Evolutionary conservation across 2,113 vertebrate genomes (phyloP).

Genomic region (Nyctereutes procyonoides): DNA sequence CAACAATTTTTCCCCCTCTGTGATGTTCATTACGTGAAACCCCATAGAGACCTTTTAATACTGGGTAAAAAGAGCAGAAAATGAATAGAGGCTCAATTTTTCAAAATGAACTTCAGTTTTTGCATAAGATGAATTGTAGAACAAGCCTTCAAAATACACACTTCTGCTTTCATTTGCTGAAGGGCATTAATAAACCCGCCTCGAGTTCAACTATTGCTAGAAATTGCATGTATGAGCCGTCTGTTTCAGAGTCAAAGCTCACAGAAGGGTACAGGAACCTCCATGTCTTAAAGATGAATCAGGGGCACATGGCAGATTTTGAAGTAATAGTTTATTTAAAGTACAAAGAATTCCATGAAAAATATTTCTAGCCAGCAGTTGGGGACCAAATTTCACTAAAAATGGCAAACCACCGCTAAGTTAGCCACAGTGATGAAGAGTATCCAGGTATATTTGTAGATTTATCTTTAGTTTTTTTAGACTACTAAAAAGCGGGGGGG

Average conservation of each 20-base stretch:
- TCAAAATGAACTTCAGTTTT: constrained; percentile 78
- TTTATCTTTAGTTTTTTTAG: constrained; percentile 88
- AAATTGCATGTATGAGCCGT: constrained; percentile 78
- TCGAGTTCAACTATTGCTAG: constrained; percentile 79
- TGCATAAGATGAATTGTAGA: constrained; percentile 65
- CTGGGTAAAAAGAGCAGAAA: constrained; percentile 45
- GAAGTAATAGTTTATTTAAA: constrained; percentile 95
- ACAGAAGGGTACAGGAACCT: constrained; percentile 76
- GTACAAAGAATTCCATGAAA: constrained; percentile 93
- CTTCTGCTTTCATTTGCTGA: constrained; percentile 79
- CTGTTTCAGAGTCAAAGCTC: constrained; percentile 82
- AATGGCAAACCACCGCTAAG: constrained; percentile 91
- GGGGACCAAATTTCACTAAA: constrained; percentile 91
- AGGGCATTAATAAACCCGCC: constrained; percentile 80
- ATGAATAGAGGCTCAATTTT: constrained; percentile 60
- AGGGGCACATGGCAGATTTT: constrained; percentile 89
- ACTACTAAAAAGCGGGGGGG: background rate
- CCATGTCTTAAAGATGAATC: constrained; percentile 91
- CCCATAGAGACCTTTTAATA: constrained; percentile 69
- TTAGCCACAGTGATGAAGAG: constrained; percentile 92
- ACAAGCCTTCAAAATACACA: constrained; percentile 72
- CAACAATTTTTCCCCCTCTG: constrained; percentile 55
- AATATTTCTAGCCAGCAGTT: constrained; percentile 93
- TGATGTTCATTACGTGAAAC: constrained; percentile 67
- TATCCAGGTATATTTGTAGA: constrained; percentile 89